Evolutionary conservation across 2,797 vertebrate species (phyloP).

Genomic region (Gymnodraco acuticeps): DNA sequence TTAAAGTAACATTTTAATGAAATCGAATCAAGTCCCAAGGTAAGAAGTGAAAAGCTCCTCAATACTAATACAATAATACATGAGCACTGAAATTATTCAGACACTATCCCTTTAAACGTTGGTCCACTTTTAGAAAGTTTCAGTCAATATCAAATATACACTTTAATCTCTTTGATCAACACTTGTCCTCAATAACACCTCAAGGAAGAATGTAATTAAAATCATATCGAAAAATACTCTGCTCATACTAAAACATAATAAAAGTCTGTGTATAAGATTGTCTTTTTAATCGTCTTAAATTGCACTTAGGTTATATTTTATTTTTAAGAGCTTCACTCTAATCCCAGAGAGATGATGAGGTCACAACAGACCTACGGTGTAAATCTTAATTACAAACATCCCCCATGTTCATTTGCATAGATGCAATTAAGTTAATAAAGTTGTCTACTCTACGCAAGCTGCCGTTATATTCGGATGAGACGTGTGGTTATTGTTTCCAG

Average conservation of each 20-base stretch:
- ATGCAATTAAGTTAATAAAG: background rate
- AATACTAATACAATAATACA: constrained; percentile 23
- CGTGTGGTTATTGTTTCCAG: constrained; percentile 22
- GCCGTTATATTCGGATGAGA: background rate
- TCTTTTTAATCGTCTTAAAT: constrained; percentile 50
- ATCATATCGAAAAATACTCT: constrained; percentile 25
- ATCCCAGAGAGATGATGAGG: constrained; percentile 24
- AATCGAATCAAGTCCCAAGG: constrained; percentile 31
- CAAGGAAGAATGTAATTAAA: background rate
- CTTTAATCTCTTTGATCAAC: constrained; percentile 30
- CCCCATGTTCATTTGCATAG: constrained; percentile 13
- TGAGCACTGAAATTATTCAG: constrained; percentile 55
- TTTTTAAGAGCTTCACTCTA: background rate
- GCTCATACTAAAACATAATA: constrained; percentile 14
- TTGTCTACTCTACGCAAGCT: constrained; percentile 15
- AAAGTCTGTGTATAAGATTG: constrained; percentile 28
- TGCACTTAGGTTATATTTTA: constrained; percentile 72
- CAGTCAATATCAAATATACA: constrained; percentile 51
- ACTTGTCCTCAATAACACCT: background rate
- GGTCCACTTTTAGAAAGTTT: constrained; percentile 35
- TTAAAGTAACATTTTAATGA: constrained; percentile 20
- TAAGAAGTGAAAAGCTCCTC: constrained; percentile 28
- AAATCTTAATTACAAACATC: constrained; percentile 4
- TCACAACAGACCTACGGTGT: background rate
- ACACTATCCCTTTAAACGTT: constrained; percentile 59